Evolutionary conservation across 1,140 invertebrate genomes (phyloP).

Genomic region (Drosophila nikananu): DNA sequence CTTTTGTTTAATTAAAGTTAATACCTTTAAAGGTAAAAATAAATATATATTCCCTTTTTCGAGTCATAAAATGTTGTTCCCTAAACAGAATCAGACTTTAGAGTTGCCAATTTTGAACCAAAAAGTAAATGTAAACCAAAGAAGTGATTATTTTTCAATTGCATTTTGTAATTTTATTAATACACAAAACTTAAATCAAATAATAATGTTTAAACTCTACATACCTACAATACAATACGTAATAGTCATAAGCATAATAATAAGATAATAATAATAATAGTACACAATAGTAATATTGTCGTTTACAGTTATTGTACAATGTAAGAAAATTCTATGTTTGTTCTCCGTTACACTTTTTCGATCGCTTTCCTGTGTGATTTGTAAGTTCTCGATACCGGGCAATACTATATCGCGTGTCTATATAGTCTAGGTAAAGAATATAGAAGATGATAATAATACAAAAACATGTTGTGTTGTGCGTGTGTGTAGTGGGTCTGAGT

Average conservation of each 20-base stretch:
- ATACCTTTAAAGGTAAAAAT: slow-evolving; percentile 26
- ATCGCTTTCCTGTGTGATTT: slow-evolving; percentile 12
- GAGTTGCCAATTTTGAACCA: slow-evolving; percentile 23
- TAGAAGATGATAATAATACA: slow-evolving; percentile 71
- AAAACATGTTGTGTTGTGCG: slow-evolving; percentile 64
- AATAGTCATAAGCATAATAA: slow-evolving; percentile 76
- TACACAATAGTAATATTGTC: slow-evolving; percentile 80
- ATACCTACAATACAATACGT: slow-evolving; percentile 84
- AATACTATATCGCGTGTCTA: slow-evolving; percentile 66
- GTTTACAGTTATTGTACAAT: slow-evolving; percentile 80
- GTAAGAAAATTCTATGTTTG: slow-evolving; percentile 56
- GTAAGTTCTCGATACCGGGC: slow-evolving; percentile 46
- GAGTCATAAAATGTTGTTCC: slow-evolving; percentile 47
- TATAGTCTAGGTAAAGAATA: slow-evolving; percentile 68
- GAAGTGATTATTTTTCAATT: slow-evolving; percentile 68
- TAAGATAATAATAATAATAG: slow-evolving; percentile 83
- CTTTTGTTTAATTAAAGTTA: slow-evolving; percentile 17
- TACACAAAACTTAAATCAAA: slow-evolving; percentile 81
- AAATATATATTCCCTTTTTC: slow-evolving; percentile 23
- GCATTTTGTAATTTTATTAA: slow-evolving; percentile 78
- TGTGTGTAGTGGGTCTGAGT: slow-evolving; percentile 52
- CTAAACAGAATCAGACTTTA: slow-evolving; percentile 78
- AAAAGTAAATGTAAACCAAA: slow-evolving; percentile 31
- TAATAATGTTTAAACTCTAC: slow-evolving; percentile 83
- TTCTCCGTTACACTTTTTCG: slow-evolving; percentile 20